phyloP scores from a whole-genome alignment of 1,140 invertebrate species.

The Formica exsecta region DNA sequence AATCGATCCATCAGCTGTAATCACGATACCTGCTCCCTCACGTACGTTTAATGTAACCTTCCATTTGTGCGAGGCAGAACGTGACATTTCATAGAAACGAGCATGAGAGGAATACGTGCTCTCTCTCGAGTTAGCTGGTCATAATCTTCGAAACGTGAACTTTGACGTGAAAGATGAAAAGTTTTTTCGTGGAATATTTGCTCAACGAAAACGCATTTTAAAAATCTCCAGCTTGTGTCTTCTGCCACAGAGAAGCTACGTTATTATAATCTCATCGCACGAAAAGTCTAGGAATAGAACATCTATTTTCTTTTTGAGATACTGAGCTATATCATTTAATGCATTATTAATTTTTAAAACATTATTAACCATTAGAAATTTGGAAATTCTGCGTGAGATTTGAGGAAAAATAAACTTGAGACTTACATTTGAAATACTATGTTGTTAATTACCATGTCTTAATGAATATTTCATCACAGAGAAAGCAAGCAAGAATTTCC shows the following conservation, averaged over 20 bases:
- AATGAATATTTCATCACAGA: background rate
- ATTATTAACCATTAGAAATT: background rate
- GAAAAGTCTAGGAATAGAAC: background rate
- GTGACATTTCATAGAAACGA: slow-evolving; percentile 44
- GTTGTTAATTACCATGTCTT: background rate
- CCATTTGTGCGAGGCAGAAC: background rate
- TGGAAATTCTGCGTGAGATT: background rate
- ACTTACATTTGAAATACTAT: background rate
- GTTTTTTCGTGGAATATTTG: background rate
- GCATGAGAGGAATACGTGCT: slow-evolving; percentile 37
- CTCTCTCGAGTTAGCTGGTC: background rate
- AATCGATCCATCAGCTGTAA: background rate
- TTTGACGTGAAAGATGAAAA: background rate
- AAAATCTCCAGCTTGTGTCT: background rate
- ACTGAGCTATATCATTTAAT: background rate
- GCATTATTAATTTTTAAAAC: too few relatives aligned
- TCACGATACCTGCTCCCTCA: slow-evolving; percentile 25
- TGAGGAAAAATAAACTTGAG: background rate
- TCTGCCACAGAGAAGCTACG: background rate
- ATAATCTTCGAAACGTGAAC: slow-evolving; percentile 30
- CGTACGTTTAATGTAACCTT: slow-evolving; percentile 9
- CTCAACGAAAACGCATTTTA: background rate
- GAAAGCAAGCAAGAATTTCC: background rate
- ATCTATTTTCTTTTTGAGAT: background rate
- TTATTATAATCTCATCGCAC: background rate